phyloP scores from a whole-genome alignment of 2,797 vertebrate genomes.

The Petrocephalus sullivani region DNA sequence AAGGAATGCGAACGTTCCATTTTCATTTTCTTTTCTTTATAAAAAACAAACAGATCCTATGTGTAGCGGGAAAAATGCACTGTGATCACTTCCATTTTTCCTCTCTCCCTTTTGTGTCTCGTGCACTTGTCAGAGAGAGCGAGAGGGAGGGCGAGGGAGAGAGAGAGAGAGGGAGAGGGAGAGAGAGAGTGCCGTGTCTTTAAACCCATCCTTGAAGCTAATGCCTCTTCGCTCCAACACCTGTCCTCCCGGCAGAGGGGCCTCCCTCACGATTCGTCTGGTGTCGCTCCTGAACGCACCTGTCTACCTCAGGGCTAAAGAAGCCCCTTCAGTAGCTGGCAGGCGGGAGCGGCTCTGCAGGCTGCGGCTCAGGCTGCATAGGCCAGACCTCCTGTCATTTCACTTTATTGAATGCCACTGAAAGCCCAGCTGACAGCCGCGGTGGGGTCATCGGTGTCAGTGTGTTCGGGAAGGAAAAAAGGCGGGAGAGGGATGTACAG shows the following conservation, averaged over 20 bases:
- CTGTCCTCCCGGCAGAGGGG: neutral
- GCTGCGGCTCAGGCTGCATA: constrained; percentile 55
- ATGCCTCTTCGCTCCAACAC: neutral
- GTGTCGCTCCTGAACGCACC: constrained; percentile 49
- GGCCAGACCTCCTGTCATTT: constrained; percentile 63
- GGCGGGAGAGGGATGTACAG: constrained; percentile 44
- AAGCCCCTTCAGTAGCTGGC: constrained; percentile 38
- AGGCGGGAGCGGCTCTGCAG: constrained; percentile 56
- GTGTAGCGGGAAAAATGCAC: neutral
- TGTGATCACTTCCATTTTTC: neutral
- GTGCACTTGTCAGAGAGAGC: neutral
- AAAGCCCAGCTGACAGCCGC: constrained; percentile 63
- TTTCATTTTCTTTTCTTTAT: neutral
- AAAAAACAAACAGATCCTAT: neutral
- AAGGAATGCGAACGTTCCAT: neutral
- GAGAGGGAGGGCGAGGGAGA: neutral
- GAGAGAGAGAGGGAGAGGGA: neutral
- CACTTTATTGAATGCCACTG: constrained; percentile 61
- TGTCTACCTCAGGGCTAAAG: constrained; percentile 66
- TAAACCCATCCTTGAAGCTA: neutral
- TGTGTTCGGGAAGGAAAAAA: constrained; percentile 50
- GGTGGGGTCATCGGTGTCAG: constrained; percentile 63
- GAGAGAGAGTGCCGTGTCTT: neutral
- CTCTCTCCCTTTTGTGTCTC: neutral
- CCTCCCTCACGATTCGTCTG: constrained; percentile 17